phyloP scores from a whole-genome alignment of 2,797 vertebrate genomes.

The Podarcis siculus region DNA sequence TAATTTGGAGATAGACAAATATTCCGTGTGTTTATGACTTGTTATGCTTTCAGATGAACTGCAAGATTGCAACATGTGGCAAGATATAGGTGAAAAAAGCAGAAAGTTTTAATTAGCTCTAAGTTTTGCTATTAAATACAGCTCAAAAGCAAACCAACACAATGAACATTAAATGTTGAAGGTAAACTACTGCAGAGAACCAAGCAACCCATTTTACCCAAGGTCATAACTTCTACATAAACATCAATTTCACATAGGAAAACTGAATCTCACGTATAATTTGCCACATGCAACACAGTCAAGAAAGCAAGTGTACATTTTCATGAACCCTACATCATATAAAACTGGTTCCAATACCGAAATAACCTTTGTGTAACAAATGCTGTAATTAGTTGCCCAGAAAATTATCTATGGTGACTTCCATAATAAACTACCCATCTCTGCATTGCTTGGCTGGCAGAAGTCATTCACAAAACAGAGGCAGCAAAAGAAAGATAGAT shows the following conservation, averaged over 20 bases:
- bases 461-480: not conserved
- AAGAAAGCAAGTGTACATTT: not conserved
- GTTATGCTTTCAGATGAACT: not conserved
- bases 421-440: not conserved
- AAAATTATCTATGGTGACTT: not conserved
- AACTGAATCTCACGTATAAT: not conserved
- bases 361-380: not conserved
- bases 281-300: not conserved
- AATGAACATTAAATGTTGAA: not conserved
- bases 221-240: not conserved
- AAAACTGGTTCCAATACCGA: too few species aligned
- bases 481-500: not conserved
- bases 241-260: not conserved
- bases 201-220: not conserved
- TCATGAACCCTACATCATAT: too few species aligned
- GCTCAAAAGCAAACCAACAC: not conserved
- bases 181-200: not conserved
- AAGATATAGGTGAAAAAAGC: not conserved
- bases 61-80: not conserved
- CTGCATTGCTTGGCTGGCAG: not conserved
- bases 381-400: not conserved
- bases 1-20: not conserved
- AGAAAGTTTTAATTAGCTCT: not conserved
- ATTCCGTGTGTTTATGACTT: not conserved
- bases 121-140: not conserved